These are phyloP conservation scores for Cololabis saira DNA, from an alignment of 2,113 vertebrate species.

Conservation along the genomic window DNA sequence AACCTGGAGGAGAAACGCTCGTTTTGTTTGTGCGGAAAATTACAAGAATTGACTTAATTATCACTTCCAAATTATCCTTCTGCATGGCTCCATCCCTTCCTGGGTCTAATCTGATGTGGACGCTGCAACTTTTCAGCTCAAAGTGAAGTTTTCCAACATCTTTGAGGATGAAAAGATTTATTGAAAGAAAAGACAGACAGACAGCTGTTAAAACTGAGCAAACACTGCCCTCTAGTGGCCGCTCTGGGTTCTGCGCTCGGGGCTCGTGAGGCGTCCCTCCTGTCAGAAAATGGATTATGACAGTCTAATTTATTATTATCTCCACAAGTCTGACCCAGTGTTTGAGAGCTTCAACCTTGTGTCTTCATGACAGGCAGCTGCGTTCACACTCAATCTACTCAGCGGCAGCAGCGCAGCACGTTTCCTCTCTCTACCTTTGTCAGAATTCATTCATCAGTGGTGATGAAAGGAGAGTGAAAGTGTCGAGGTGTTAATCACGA, in stretches of 20 bases:
- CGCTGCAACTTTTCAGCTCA: slow-evolving; percentile 18
- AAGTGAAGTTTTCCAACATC: slow-evolving; percentile 26
- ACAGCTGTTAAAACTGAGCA: slow-evolving; percentile 18
- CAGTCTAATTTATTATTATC: slow-evolving; percentile 75
- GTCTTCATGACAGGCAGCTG: slow-evolving; percentile 41
- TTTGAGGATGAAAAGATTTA: background rate
- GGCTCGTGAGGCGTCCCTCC: background rate
- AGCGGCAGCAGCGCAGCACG: background rate
- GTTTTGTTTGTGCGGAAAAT: slow-evolving; percentile 44
- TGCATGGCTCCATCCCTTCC: slow-evolving; percentile 15
- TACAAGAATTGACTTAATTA: slow-evolving; percentile 56
- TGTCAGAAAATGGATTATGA: slow-evolving; percentile 72
- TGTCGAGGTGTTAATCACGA: slow-evolving; percentile 39
- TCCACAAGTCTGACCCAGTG: slow-evolving; percentile 51
- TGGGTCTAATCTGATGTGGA: slow-evolving; percentile 22
- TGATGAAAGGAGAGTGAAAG: slow-evolving; percentile 40
- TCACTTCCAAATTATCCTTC: slow-evolving; percentile 55
- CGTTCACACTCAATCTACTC: slow-evolving; percentile 57
- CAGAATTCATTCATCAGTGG: slow-evolving; percentile 58
- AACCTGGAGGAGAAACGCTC: slow-evolving; percentile 17
- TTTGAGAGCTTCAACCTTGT: slow-evolving; percentile 38
- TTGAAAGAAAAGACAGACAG: background rate
- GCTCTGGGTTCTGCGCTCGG: rapidly evolving
- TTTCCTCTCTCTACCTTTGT: slow-evolving; percentile 37
- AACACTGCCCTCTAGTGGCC: slow-evolving; percentile 75